phyloP scores from a whole-genome alignment of 2,113 vertebrate genomes.

The Hippoglossus stenolepis region DNA sequence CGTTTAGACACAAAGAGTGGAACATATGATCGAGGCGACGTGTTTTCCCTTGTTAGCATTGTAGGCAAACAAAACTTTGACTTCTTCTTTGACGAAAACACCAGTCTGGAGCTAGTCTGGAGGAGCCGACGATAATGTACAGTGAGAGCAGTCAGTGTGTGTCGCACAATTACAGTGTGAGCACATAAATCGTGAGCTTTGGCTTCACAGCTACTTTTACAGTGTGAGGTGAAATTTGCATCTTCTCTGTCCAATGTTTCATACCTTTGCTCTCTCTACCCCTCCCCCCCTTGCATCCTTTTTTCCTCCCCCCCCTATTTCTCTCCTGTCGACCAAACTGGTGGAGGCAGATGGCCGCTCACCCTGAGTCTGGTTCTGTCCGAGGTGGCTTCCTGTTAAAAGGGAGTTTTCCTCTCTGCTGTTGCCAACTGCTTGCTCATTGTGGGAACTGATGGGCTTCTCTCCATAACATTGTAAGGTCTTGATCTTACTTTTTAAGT shows the following conservation, averaged over 20 bases:
- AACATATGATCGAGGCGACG: too few relatives aligned
- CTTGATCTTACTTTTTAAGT: not conserved
- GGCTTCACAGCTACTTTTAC: too few relatives aligned
- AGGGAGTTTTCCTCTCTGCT: not conserved
- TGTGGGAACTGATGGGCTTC: not conserved
- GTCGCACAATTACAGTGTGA: too few relatives aligned
- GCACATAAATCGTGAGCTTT: too few relatives aligned
- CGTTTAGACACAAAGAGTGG: too few relatives aligned
- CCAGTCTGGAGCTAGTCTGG: too few relatives aligned
- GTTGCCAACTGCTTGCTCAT: not conserved
- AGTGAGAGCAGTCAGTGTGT: too few relatives aligned
- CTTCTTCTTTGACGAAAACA: too few relatives aligned
- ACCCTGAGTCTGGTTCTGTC: not conserved
- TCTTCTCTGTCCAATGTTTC: not conserved
- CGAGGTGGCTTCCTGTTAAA: not conserved
- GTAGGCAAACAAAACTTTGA: too few relatives aligned
- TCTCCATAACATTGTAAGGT: not conserved
- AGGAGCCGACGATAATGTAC: too few relatives aligned
- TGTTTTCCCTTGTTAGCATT: too few relatives aligned
- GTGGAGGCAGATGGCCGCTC: not conserved
- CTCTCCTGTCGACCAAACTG: not conserved
- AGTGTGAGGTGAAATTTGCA: too few relatives aligned
- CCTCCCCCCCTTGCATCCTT: not conserved
- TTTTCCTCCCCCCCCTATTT: not conserved
- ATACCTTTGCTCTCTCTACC: not conserved